Evolutionary conservation across 2,888 invertebrate species (phyloP).

Genomic region (Apocheima hispidaria): DNA sequence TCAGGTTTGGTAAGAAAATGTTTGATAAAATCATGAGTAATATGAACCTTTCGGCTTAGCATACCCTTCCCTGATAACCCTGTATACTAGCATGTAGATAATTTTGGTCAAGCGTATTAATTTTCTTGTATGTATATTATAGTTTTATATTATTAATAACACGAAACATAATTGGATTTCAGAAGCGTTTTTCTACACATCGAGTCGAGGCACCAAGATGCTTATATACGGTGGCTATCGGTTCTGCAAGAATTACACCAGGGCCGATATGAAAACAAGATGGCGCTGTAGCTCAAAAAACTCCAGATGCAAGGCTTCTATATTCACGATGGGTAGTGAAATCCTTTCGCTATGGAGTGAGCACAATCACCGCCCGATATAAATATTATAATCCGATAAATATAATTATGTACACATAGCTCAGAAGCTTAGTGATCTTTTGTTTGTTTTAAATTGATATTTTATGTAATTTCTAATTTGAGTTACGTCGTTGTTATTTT

Average conservation of each 20-base stretch:
- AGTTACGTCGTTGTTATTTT: too few species aligned
- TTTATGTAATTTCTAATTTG: too few species aligned
- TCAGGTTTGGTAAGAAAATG: too few species aligned
- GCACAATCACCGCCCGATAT: neutral
- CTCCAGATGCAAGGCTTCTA: slow-evolving; percentile 3
- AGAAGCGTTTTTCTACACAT: neutral
- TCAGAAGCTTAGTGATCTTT: too few species aligned
- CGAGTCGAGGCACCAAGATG: neutral
- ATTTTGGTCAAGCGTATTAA: neutral
- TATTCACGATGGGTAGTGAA: neutral
- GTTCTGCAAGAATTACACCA: slow-evolving; percentile 1
- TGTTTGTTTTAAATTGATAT: too few species aligned
- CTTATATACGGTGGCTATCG: neutral
- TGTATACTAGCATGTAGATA: too few species aligned
- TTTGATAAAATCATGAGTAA: too few species aligned
- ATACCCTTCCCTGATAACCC: too few species aligned
- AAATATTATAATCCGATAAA: too few species aligned
- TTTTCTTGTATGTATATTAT: neutral
- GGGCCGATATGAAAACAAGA: neutral
- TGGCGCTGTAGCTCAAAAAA: slow-evolving; percentile 6
- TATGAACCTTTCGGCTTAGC: too few species aligned
- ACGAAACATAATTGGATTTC: neutral
- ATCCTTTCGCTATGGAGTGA: neutral
- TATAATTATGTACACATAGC: too few species aligned
- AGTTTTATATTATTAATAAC: too few species aligned